Percentiles rank a stretch among this genome's conserved stretches.
Evolutionary conservation across 2,888 invertebrate genomes (phyloP).

Genomic region (Azorinus chamasolen): DNA sequence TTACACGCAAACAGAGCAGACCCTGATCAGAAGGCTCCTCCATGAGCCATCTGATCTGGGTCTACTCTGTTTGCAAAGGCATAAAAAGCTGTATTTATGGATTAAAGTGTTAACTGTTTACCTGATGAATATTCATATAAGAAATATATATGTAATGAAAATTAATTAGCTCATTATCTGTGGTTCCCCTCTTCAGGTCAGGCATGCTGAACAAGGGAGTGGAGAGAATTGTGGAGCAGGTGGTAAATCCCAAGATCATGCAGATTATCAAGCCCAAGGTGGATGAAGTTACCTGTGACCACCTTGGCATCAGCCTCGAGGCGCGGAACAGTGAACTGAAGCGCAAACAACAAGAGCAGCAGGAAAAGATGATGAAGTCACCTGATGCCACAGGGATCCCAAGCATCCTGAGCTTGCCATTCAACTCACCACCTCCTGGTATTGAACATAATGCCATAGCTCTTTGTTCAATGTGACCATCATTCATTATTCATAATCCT

Average conservation of each 20-base stretch:
- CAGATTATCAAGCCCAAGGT: slow-evolving; percentile 96
- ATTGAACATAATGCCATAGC: too few relatives aligned
- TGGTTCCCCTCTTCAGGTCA: slow-evolving; percentile 89
- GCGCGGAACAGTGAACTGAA: slow-evolving; percentile 73
- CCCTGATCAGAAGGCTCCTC: too few relatives aligned
- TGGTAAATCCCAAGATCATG: slow-evolving; percentile 95
- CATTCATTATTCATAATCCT: too few relatives aligned
- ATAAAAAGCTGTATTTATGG: too few relatives aligned
- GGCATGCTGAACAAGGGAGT: slow-evolving; percentile 96
- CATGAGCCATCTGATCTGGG: too few relatives aligned
- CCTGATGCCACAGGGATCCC: slow-evolving; percentile 54
- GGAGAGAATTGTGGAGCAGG: slow-evolving; percentile 97
- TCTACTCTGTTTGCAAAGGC: too few relatives aligned
- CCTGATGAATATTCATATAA: too few relatives aligned
- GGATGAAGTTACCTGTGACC: slow-evolving; percentile 95
- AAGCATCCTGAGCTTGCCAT: slow-evolving; percentile 50
- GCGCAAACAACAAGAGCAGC: slow-evolving; percentile 67
- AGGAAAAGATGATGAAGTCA: slow-evolving; percentile 67
- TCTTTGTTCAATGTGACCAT: too few relatives aligned
- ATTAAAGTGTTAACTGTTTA: too few relatives aligned
- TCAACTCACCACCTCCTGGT: slow-evolving; percentile 65
- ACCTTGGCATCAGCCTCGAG: slow-evolving; percentile 91
- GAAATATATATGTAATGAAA: too few relatives aligned
- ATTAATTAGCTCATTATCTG: too few relatives aligned
- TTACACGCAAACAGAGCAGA: too few relatives aligned